Conservation (phyloP, 2,797 vertebrate species). For the Danio aesculapii region DNA sequence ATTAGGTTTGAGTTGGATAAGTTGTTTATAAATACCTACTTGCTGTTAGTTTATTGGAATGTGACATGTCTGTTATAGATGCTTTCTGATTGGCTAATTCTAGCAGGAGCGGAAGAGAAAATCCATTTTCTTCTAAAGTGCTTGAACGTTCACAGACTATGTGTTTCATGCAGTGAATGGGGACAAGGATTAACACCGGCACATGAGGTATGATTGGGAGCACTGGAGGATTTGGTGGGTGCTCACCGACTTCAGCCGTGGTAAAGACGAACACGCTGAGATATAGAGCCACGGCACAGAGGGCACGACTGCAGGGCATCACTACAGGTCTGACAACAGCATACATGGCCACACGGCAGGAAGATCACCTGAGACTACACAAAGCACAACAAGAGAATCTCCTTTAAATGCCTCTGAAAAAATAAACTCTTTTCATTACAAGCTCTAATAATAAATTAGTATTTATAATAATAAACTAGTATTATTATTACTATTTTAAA, state of each 20-base stretch:
- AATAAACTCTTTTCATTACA: not conserved
- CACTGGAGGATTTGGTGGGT: slow-evolving; percentile 52
- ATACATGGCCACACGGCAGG: slow-evolving; percentile 92
- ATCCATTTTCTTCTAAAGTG: slow-evolving; percentile 25
- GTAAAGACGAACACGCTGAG: slow-evolving; percentile 85
- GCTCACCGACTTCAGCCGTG: slow-evolving; percentile 63
- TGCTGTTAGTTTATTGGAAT: not conserved
- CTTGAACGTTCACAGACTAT: slow-evolving; percentile 10
- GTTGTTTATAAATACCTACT: not conserved
- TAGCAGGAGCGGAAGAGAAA: not conserved
- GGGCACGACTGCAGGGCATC: slow-evolving; percentile 84
- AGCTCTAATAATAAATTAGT: not conserved
- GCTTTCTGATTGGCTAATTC: not conserved
- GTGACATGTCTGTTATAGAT: not conserved
- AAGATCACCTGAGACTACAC: slow-evolving; percentile 90
- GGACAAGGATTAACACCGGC: not conserved
- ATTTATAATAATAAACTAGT: not conserved
- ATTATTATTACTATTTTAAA: too few relatives aligned
- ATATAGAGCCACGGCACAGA: slow-evolving; percentile 85
- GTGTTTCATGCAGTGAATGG: slow-evolving; percentile 23
- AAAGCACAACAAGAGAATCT: slow-evolving; percentile 11
- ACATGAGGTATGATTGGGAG: slow-evolving; percentile 12
- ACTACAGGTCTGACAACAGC: slow-evolving; percentile 90
- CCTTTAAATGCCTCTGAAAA: not conserved
- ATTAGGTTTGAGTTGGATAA: not conserved